Evolutionary conservation across 92 coral and sea anemone species (phyloP), one percentile per base, ranked within the genome.

Genomic region (Epizoanthus rinbou): DNA sequence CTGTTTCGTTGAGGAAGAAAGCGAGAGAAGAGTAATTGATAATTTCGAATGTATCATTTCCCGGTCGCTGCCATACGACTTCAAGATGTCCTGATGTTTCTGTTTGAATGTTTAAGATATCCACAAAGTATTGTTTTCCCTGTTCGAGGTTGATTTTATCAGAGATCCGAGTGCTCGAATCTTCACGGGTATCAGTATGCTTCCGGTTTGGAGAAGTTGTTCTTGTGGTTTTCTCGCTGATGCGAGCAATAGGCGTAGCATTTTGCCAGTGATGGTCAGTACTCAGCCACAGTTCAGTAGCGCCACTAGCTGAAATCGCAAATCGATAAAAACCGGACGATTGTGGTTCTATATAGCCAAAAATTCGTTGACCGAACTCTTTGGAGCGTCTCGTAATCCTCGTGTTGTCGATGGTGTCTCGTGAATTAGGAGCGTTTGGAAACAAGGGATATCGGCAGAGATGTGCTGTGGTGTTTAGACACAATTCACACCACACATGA

Each of bases 401-500:
- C 21, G 82, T 78, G 13, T 56, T 33, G 15, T 47, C 39, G 18
- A 78, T 15, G 6, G 58, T 78, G 41, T 78, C 82, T 43, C 82
- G 63, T 2, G 82, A 39, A 15, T 11, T 78, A 19, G 82, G 82
- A 60, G 82, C 82, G 6, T 63, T 39, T 14, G 82, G 82, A 78
- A 78, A 78, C 59, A 78, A 25, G 8, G 82, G 82, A 23, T 78
- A 78, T 6, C 82, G 58, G 18, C 82, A 78, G 19, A 78, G 71
- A 21, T 78, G 41, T 43, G 53, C 14, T 33, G 58, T 78, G 22
- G 71, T 60, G 13, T 37, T 62, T 0, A 78, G 58, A 21, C 82
- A 78, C n/a, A 78, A 22, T 21, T 62, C 43, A 22, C 82, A 78
- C 82, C 82, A 78, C 22, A 78, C 82, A 11, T 78, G 82, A 62